Base-by-base conservation (phyloP, 2,797 vertebrate genomes). In the Nyctalus aviator region DNA sequence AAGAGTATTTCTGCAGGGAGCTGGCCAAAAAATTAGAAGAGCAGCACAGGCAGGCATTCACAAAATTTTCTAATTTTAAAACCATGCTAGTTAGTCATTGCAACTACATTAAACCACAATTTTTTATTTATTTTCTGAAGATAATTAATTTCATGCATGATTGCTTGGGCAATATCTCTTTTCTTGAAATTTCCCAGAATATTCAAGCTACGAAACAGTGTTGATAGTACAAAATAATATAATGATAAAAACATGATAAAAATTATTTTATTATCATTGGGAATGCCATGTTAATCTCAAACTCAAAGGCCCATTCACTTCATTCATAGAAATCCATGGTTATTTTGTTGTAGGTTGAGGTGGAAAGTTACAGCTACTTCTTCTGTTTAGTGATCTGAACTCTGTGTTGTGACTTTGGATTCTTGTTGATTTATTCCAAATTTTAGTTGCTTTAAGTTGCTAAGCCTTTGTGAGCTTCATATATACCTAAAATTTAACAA, bases 31-130 rank as follows among this genome's bases (percentile, higher is more conserved):
- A 8, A 35, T 44, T 62, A 46, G 44, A 81, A 91, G 41, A 90
- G 32, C 35, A 53, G 23, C 14, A 32, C 4, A 76, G 59, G 59
- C 11, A 7, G 30, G 2, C 5, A 59, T 68, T 73, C 32, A 35
- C 30, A 73, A n/a, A 21, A 23, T 55, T 90, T 83, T 86, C 18
- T 69, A 86, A 66, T 66, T 93, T 93, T 50, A 84, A 88, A 86
- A 62, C 18, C 15, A 75, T 25, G 71, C 83, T 95, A 68, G 5
- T 48, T 83, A 75, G 46, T 84, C 48, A 46, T 21, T 77, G 37
- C 25, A 72, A 32, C 20, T 5, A 48, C 57, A 21, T 66, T 46
- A 88, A 66, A 41, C 12, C 1, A 78, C 57, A 78, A n/a, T 78
- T 83, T 78, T 66, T 14, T 48, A 88, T 69, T 88, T 88, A 75